A percentile compares a stretch with the other conserved stretches of the same genome.
Evolutionary conservation across 2,888 invertebrate species (phyloP).

Genomic region (Mayetiola destructor): DNA sequence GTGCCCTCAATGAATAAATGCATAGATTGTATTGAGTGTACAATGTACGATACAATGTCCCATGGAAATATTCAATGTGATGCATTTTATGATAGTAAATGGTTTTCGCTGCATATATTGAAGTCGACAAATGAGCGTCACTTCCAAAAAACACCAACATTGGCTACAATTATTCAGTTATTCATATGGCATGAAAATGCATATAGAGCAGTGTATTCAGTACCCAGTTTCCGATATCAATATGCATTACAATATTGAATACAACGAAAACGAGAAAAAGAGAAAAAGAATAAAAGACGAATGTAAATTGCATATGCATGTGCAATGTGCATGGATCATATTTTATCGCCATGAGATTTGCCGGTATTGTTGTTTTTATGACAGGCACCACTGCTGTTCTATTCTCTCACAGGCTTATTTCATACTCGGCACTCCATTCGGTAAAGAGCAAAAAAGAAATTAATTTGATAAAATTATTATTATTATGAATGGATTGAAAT

Average conservation of each 20-base stretch:
- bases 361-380: slow-evolving; percentile 10
- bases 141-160: too few species aligned
- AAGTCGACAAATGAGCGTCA: slow-evolving; percentile 11
- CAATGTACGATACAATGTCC: too few species aligned
- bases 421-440: background rate
- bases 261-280: too few species aligned
- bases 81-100: slow-evolving; percentile 3
- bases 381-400: slow-evolving; percentile 9
- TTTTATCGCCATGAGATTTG: slow-evolving; percentile 12
- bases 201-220: too few species aligned
- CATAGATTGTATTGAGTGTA: too few species aligned
- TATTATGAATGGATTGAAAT: slow-evolving; percentile 1
- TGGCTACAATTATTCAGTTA: too few species aligned
- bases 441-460: background rate
- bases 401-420: background rate
- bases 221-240: too few species aligned
- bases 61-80: too few species aligned
- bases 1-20: too few species aligned
- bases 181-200: too few species aligned
- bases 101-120: slow-evolving; percentile 7
- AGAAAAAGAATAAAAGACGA: too few species aligned
- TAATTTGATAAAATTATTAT: slow-evolving; percentile 10
- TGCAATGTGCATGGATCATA: slow-evolving; percentile 10
- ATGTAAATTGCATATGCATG: background rate
- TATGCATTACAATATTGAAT: too few species aligned